Base-by-base conservation (phyloP, 2,797 vertebrate genomes). In the Clarias laeviceps region DNA sequence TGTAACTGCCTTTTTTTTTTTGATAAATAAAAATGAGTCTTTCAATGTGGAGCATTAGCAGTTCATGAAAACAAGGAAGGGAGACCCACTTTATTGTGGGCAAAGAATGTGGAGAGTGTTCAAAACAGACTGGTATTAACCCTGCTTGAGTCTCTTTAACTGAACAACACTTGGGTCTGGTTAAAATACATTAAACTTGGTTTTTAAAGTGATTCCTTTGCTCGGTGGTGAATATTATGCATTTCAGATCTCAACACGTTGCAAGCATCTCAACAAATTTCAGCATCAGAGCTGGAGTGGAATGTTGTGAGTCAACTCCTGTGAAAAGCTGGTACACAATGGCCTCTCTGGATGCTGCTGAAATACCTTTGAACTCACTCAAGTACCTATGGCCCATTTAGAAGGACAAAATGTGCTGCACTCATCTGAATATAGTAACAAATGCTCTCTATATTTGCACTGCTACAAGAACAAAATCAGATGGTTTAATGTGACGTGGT, bases 141-240 rank as follows among this genome's bases (percentile, higher is more conserved):
- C 94, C 94, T 94, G 94, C 93, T 95, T 95, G 93, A 94, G 90
- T 95, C 94, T 95, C 94, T 94, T 95, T 94, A 95, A 94, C 94
- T 95, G 94, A 95, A 96, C 93, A 93, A 95, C 94, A 94, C 94
- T 95, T 94, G 91, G 90, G 64, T 91, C 93, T 95, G 94, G 94
- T 95, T 94, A 93, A 96, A 95, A 95, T 95, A 96, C 95, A 95
- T 96, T 96, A 96, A 96, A 96, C 95, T 90, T 95, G 94, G 94
- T 94, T 96, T 96, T 96, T 94, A 95, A 95, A 95, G 95, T 92
- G 94, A 96, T 95, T 95, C 94, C 94, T 95, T 95, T 96, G 94
- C 95, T 94, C 94, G 94, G 92, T 93, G 93, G 90, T 94, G 94
- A 90, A 95, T 94, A 95, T 95, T 94, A 95, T 94, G 92, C 92